Percentiles rank a stretch among this genome's conserved stretches.
Evolutionary conservation across 2,797 vertebrate genomes (phyloP).

Genomic region (Vipera latastei): DNA sequence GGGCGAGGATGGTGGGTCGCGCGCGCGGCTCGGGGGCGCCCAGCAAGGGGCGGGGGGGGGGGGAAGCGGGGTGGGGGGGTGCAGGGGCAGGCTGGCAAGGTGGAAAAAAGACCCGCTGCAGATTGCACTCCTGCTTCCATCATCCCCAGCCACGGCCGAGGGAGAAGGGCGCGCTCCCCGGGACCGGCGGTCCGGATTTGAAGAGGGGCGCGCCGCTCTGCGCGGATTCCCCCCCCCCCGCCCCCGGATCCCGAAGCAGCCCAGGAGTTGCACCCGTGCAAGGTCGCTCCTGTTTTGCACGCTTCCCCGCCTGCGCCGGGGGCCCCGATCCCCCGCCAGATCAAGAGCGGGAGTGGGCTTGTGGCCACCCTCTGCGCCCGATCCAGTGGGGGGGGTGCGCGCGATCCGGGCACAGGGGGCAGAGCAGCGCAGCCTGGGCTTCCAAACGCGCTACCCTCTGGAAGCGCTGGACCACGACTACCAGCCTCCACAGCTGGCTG

Average conservation of each 20-base stretch:
- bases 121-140: not conserved
- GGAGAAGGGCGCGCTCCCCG: not conserved
- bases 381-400: not conserved
- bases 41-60: not conserved
- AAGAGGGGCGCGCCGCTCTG: not conserved
- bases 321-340: not conserved
- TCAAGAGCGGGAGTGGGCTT: not conserved
- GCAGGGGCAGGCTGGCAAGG: not conserved
- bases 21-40: not conserved
- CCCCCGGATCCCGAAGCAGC: not conserved
- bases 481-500: not conserved
- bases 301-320: not conserved
- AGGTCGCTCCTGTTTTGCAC: not conserved
- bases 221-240: not conserved
- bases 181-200: not conserved
- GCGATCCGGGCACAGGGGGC: not conserved
- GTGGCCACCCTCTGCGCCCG: not conserved
- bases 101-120: not conserved
- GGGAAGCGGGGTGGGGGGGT: not conserved
- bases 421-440: not conserved
- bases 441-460: not conserved
- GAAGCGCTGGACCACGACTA: not conserved
- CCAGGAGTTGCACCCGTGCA: not conserved
- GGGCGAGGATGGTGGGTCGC: constrained; percentile 13
- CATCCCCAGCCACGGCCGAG: not conserved